A percentile compares a stretch with the other conserved stretches of the same genome.
Evolutionary conservation across 2,797 vertebrate species (phyloP).

Genomic region (Harpagifer antarcticus): DNA sequence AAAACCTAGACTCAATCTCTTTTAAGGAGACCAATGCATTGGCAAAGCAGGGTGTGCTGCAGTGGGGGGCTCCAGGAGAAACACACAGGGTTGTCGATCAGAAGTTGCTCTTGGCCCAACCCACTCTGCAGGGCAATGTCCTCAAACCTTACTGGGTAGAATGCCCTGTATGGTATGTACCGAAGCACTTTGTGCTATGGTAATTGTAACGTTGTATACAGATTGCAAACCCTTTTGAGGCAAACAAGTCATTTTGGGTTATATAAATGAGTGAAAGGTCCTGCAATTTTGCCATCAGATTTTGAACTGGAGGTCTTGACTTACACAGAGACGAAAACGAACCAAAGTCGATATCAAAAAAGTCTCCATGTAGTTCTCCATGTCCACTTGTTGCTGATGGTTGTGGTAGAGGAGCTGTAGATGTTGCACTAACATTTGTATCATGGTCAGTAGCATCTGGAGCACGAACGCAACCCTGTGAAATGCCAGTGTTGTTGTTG

Average conservation of each 20-base stretch:
- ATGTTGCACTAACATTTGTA: no score
- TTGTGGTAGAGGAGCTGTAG: no score
- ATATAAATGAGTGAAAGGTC: neutral
- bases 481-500: no score
- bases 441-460: no score
- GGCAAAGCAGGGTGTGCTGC: neutral
- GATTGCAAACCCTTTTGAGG: neutral
- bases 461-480: no score
- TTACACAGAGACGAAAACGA: neutral
- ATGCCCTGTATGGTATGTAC: neutral
- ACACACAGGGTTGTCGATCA: slow-evolving; percentile 3
- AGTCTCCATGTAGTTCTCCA: no score
- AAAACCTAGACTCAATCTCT: neutral
- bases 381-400: no score
- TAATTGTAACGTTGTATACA: neutral
- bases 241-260: neutral
- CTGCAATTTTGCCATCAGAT: slow-evolving; percentile 5
- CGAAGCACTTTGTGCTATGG: neutral
- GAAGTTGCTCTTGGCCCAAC: slow-evolving; percentile 14
- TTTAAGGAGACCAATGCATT: slow-evolving; percentile 6
- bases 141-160: neutral
- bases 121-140: neutral
- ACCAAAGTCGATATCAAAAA: no score
- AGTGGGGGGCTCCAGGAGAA: neutral
- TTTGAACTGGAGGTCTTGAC: neutral